phyloP scores from a whole-genome alignment of 2,888 invertebrate species.

The Brenthis hecate region DNA sequence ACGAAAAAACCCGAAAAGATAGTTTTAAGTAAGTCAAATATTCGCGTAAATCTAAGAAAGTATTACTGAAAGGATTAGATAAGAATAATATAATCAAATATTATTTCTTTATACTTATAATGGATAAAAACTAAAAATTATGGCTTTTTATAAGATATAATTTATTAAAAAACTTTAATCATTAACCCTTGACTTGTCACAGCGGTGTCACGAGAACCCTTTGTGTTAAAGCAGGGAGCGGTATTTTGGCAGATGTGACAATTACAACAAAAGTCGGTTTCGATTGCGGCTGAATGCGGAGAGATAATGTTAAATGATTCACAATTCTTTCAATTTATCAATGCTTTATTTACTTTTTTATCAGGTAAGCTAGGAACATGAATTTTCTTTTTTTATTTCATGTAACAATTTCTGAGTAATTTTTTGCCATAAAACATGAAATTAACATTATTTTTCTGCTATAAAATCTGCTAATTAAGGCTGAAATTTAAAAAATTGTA shows the following conservation, averaged over 20 bases:
- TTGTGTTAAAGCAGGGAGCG: conserved; percentile 32
- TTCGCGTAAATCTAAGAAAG: too few relatives aligned
- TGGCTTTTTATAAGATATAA: neutral
- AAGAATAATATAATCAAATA: too few relatives aligned
- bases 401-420: too few relatives aligned
- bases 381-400: neutral
- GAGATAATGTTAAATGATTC: conserved; percentile 68
- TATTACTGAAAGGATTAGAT: too few relatives aligned
- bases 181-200: conserved; percentile 46
- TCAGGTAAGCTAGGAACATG: neutral
- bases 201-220: conserved; percentile 41
- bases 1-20: too few relatives aligned
- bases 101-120: neutral
- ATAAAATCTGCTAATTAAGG: neutral
- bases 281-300: conserved; percentile 71
- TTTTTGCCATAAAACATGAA: too few relatives aligned
- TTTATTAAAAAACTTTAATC: conserved; percentile 23
- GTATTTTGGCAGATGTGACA: conserved; percentile 75
- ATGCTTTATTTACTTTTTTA: conserved; percentile 6
- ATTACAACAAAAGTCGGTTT: conserved; percentile 71
- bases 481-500: too few relatives aligned
- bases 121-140: neutral
- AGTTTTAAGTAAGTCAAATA: too few relatives aligned
- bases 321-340: conserved; percentile 37
- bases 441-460: neutral